Conservation (phyloP, 2,888 invertebrate genomes). For the Minunthozetes semirufus region DNA sequence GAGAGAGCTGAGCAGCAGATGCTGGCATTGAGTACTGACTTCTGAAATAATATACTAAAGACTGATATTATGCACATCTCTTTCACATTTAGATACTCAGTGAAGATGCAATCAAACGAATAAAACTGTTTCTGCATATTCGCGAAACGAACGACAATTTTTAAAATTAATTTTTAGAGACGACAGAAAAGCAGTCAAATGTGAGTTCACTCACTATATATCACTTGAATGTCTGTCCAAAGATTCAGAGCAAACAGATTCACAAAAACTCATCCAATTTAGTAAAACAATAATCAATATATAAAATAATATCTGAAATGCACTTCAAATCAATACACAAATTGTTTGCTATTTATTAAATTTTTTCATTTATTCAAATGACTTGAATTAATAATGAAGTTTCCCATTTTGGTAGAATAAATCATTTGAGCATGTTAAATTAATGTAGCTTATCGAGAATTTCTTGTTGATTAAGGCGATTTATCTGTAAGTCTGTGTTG, state of each 20-base stretch:
- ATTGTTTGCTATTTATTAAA: too few relatives aligned
- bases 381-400: too few relatives aligned
- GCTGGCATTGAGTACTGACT: not conserved
- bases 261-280: not conserved
- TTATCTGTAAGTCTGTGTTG: too few relatives aligned
- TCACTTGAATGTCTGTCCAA: not conserved
- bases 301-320: not conserved
- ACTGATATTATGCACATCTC: not conserved
- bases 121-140: not conserved
- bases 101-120: not conserved
- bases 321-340: too few relatives aligned
- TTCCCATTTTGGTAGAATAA: too few relatives aligned
- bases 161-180: not conserved
- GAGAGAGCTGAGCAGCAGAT: not conserved
- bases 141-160: not conserved
- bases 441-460: too few relatives aligned
- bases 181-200: not conserved
- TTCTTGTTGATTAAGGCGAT: too few relatives aligned
- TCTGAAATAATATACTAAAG: constrained; percentile 1
- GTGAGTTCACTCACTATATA: not conserved
- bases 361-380: too few relatives aligned
- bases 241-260: not conserved
- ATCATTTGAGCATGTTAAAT: too few relatives aligned
- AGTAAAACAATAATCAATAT: not conserved
- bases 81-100: not conserved